Evolutionary conservation across 2,797 vertebrate genomes (phyloP).

Genomic region (Aphelocoma californica): DNA sequence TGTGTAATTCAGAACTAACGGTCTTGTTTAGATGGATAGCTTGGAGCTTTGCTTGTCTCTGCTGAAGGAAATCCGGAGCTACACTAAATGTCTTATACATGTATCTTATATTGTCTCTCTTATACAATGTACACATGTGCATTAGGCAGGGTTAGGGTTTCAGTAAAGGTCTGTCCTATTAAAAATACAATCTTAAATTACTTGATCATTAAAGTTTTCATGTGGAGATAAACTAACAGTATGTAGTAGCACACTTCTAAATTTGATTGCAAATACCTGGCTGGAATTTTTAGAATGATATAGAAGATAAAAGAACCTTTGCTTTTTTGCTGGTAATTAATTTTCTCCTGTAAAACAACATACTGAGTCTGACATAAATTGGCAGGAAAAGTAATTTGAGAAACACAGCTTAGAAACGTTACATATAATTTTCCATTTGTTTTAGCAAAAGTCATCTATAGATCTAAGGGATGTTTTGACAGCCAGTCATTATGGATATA

Average conservation of each 20-base stretch:
- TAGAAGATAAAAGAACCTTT: background rate
- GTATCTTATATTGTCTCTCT: background rate
- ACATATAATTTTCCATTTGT: background rate
- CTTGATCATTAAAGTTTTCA: background rate
- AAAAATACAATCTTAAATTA: background rate
- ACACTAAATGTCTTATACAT: background rate
- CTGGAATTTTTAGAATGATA: background rate
- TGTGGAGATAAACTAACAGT: background rate
- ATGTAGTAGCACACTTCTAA: background rate
- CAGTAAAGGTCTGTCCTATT: background rate
- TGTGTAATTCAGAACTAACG: background rate
- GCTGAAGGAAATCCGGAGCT: background rate
- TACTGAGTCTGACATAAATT: background rate
- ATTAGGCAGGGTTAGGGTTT: background rate
- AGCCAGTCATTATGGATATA: background rate
- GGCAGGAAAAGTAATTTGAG: background rate
- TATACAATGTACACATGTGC: fast-evolving
- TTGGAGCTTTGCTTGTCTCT: background rate
- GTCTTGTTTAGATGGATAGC: background rate
- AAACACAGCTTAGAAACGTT: background rate
- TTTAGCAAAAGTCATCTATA: background rate
- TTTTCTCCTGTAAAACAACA: background rate
- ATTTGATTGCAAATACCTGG: background rate
- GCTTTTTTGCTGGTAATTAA: background rate
- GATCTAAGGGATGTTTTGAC: background rate